Base-by-base conservation (phyloP, 2,113 vertebrate genomes). In the Crypturellus undulatus region DNA sequence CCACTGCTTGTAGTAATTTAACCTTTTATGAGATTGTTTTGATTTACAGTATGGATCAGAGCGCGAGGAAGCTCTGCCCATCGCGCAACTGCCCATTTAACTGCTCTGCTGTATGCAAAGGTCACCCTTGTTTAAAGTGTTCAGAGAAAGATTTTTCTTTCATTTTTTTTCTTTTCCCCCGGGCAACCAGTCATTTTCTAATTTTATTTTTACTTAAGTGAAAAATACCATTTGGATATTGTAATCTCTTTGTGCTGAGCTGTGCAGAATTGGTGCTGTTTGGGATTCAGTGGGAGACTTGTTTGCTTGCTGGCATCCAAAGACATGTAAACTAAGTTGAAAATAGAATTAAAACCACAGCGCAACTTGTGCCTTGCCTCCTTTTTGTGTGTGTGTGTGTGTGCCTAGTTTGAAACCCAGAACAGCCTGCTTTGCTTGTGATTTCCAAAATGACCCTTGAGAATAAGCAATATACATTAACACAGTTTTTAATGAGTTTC, bases 291-390 rank as follows among this genome's bases (percentile, higher is more conserved):
- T 94, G 83, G 69, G 18, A 78, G 60, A 64, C 69, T 95, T 96
- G 72, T 95, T 95, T 96, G 79, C 94, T 94, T 72, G 76, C 34
- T 79, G 60, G 32, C 95, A 65, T 86, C 70, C 58, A 62, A 84
- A 93, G 79, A 92, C 86, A 49, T 43, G 80, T 88, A 95, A 96
- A 90, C 90, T 79, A 64, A 68, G 80, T 90, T 90, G 92, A 93
- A 97, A 97, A 94, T 94, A 96, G 93, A 96, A 96, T 94, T 93
- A 93, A 96, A 96, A 90, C 93, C 93, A 84, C 93, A 94, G 64
- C 82, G 92, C 83, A 15, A 62, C 90, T 69, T 62, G 85, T 88
- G 75, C 75, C 47, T 86, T 92, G 90, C 67, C 70, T 92, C 85
- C 88, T 79, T 95, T 92, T 15, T 54, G 28, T 96, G 86, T 40